Conservation (phyloP, 2,888 invertebrate genomes). For the Cosmia trapezina region DNA sequence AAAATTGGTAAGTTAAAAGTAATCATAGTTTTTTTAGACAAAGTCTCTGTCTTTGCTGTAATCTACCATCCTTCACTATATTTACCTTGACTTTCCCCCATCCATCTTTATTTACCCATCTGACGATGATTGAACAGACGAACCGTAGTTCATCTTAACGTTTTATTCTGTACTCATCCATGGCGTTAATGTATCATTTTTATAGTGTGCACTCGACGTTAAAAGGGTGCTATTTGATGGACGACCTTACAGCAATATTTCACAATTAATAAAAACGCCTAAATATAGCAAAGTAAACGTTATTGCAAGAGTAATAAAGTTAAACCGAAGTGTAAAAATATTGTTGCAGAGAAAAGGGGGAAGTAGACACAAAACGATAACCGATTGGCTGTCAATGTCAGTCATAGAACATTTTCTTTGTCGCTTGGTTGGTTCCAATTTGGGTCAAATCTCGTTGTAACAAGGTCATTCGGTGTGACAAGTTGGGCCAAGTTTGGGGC, state of each 20-base stretch:
- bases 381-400: constrained; percentile 72
- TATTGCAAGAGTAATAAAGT: background rate
- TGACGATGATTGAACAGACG: constrained; percentile 53
- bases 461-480: constrained; percentile 47
- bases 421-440: constrained; percentile 59
- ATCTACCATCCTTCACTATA: background rate
- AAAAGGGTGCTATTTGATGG: constrained; percentile 78
- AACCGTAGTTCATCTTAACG: constrained; percentile 43
- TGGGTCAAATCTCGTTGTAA: constrained; percentile 59
- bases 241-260: constrained; percentile 68
- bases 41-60: background rate
- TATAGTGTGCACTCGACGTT: constrained; percentile 74
- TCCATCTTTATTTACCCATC: constrained; percentile 47
- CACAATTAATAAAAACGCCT: constrained; percentile 22
- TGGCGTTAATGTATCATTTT: constrained; percentile 74
- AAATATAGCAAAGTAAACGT: constrained; percentile 42
- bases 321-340: constrained; percentile 15
- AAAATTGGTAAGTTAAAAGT: background rate
- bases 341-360: constrained; percentile 44
- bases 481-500: constrained; percentile 42
- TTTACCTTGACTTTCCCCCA: constrained; percentile 18
- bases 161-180: constrained; percentile 48
- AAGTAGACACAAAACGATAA: constrained; percentile 64
- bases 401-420: constrained; percentile 64
- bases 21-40: background rate